Conservation (phyloP, 2,797 vertebrate genomes). For the Dallia pectoralis region DNA sequence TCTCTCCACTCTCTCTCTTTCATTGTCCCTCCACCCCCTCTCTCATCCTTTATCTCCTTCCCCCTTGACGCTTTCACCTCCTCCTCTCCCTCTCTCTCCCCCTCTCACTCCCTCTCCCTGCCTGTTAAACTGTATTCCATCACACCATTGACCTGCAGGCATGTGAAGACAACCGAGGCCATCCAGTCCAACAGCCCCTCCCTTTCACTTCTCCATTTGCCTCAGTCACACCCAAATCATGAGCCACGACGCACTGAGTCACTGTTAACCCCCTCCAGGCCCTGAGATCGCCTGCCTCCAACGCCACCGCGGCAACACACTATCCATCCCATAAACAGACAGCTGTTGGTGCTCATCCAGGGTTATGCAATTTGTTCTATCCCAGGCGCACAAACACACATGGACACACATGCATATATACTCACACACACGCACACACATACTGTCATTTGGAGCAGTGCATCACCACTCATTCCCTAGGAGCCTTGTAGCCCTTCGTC, state of each 20-base stretch:
- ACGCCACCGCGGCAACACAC: not conserved
- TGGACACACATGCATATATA: constrained; percentile 25
- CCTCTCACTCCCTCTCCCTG: not conserved
- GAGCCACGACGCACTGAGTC: not conserved
- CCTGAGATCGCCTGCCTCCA: not conserved
- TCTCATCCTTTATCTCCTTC: not conserved
- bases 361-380: not conserved
- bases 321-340: constrained; percentile 8
- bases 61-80: not conserved
- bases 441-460: constrained; percentile 7
- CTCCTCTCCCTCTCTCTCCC: not conserved
- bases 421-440: not conserved
- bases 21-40: not conserved
- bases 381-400: constrained; percentile 18
- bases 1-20: not conserved
- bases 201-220: not conserved
- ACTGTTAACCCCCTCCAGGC: not conserved
- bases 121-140: not conserved
- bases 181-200: not conserved
- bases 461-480: constrained; percentile 12
- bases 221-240: not conserved
- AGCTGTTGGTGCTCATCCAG: not conserved
- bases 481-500: constrained; percentile 20
- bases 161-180: not conserved
- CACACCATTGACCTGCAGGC: constrained; percentile 1